Percentiles rank a stretch among this genome's conserved stretches.
phyloP scores from a whole-genome alignment of 2,888 invertebrate species.

The Dicyrtoma fusca region DNA sequence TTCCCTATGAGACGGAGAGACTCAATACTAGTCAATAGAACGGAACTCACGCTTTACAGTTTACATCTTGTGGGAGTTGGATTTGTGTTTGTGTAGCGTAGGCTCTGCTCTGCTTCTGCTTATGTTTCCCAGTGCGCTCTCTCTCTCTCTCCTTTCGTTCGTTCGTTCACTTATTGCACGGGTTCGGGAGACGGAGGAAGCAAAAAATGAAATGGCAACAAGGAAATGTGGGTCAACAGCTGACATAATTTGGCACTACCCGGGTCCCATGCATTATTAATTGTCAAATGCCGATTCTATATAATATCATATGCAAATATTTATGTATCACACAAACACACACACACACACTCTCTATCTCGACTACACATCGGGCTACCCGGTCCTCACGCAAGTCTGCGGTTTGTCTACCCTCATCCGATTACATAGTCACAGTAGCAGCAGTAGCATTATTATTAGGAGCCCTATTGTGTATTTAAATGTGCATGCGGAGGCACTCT shows the following conservation, averaged over 20 bases:
- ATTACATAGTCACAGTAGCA: too few species aligned
- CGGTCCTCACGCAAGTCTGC: slow-evolving; percentile 3
- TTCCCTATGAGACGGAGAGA: too few species aligned
- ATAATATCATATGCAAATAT: too few species aligned
- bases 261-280: slow-evolving; percentile 36
- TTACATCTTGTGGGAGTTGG: neutral
- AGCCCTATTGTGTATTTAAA: too few species aligned
- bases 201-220: slow-evolving; percentile 46
- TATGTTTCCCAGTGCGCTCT: too few species aligned
- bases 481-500: too few species aligned
- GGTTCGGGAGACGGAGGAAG: neutral
- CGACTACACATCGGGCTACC: neutral
- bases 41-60: too few species aligned
- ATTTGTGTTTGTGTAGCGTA: neutral
- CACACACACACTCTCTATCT: slow-evolving; percentile 4
- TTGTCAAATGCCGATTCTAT: slow-evolving; percentile 36
- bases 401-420: neutral
- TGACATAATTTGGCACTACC: slow-evolving; percentile 48
- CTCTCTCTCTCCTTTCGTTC: slow-evolving; percentile 1
- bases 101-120: too few species aligned
- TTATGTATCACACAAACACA: too few species aligned
- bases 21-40: too few species aligned
- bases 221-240: slow-evolving; percentile 52
- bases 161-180: neutral
- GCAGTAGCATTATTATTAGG: too few species aligned